phyloP scores from a whole-genome alignment of 2,113 vertebrate species.

The Albula goreensis region DNA sequence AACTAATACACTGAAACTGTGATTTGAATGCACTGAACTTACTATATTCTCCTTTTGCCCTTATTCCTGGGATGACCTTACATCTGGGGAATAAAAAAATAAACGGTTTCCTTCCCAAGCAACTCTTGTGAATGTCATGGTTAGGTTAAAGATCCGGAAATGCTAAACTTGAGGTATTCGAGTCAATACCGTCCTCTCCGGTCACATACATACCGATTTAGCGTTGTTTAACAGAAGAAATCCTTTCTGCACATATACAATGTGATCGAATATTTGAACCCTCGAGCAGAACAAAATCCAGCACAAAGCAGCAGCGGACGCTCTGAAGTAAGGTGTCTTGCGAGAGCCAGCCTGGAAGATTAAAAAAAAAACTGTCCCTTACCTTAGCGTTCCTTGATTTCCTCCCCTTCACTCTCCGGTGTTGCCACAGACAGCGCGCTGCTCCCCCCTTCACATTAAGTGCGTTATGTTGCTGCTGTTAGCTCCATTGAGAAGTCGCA shows the following conservation, averaged over 20 bases:
- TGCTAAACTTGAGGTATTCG: not conserved
- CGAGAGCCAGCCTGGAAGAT: conserved; percentile 9
- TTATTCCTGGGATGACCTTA: not conserved
- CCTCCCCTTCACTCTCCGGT: conserved; percentile 25
- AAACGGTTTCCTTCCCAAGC: not conserved
- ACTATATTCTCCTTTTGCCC: not conserved
- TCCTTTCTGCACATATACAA: not conserved
- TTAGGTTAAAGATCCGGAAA: not conserved
- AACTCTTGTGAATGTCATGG: not conserved
- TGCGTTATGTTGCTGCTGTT: conserved; percentile 47
- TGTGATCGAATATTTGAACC: not conserved
- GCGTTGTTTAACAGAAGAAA: not conserved
- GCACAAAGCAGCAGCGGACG: conserved; percentile 17
- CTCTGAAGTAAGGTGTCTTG: conserved; percentile 14
- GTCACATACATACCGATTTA: conserved; percentile 7
- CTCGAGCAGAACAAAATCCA: not conserved
- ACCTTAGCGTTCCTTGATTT: conserved; percentile 27
- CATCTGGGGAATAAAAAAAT: not conserved
- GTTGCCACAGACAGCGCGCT: conserved; percentile 30
- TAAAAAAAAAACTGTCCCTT: conserved; percentile 18
- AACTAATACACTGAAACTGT: not conserved
- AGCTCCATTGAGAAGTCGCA: conserved; percentile 50
- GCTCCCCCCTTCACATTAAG: conserved; percentile 9
- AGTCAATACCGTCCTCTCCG: not conserved
- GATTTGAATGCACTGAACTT: not conserved